These are phyloP conservation scores for Salvelinus fontinalis DNA, from an alignment of 2,113 vertebrate species.

Conservation along the genomic window DNA sequence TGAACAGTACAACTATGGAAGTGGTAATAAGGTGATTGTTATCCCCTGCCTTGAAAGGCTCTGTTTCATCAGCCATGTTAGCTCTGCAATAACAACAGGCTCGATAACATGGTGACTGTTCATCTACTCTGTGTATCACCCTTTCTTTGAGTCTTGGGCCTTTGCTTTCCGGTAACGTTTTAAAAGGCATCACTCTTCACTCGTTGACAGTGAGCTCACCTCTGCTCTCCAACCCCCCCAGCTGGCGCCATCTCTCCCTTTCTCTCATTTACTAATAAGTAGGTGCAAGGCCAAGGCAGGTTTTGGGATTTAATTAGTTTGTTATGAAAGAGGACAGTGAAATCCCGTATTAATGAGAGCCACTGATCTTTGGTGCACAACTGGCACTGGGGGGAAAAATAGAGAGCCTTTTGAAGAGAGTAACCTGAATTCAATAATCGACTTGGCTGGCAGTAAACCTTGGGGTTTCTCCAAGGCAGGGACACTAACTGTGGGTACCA, in stretches of 20 bases:
- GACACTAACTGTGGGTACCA: background rate
- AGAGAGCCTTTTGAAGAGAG: background rate
- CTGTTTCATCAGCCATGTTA: no score
- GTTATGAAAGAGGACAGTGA: slow-evolving; percentile 18
- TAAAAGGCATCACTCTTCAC: background rate
- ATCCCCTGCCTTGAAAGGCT: no score
- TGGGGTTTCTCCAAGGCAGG: background rate
- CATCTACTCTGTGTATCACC: no score
- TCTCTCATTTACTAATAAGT: slow-evolving; percentile 34
- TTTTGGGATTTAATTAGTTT: slow-evolving; percentile 33
- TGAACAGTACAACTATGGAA: no score
- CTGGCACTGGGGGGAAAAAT: background rate
- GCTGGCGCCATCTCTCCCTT: slow-evolving; percentile 5
- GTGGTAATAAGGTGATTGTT: no score
- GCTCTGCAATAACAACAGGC: no score
- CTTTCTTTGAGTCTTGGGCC: no score
- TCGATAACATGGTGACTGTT: no score
- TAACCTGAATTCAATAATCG: background rate
- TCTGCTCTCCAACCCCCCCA: slow-evolving; percentile 10
- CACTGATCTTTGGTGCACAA: slow-evolving; percentile 6
- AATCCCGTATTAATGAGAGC: slow-evolving; percentile 8
- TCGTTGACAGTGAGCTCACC: background rate
- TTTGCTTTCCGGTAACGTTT: no score
- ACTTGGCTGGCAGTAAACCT: background rate
- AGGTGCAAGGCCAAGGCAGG: slow-evolving; percentile 10